Percentiles rank a stretch among this genome's conserved stretches.
phyloP scores from a whole-genome alignment of 30 jellyfish, hydroid and myxozoan species.

The Aurelia sp. region DNA sequence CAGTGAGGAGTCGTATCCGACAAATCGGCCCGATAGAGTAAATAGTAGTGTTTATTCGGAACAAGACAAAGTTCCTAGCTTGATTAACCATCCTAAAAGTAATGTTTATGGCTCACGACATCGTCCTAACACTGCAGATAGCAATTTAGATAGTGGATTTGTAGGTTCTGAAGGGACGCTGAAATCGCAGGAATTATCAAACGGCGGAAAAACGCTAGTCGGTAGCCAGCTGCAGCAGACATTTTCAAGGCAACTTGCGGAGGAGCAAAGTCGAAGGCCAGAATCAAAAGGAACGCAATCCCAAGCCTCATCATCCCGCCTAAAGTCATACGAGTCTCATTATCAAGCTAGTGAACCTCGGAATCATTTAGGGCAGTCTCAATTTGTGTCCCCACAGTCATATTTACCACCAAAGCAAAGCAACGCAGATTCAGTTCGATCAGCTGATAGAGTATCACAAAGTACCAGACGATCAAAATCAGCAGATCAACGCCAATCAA shows the following conservation, averaged over 20 bases:
- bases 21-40: conserved; percentile 53
- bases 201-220: background rate
- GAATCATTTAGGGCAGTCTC: background rate
- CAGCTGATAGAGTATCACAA: background rate
- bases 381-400: too few relatives aligned
- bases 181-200: conserved; percentile 59
- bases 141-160: conserved; percentile 77
- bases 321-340: background rate
- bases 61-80: conserved; percentile 72
- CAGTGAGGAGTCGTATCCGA: conserved; percentile 58
- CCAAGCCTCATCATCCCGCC: background rate
- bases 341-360: background rate
- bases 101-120: conserved; percentile 36
- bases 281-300: too few relatives aligned
- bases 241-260: background rate
- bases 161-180: conserved; percentile 85
- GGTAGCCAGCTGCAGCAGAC: background rate
- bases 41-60: conserved; percentile 75
- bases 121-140: conserved; percentile 83
- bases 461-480: background rate
- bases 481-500: background rate
- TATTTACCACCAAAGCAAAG: background rate
- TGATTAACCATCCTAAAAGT: conserved; percentile 56
- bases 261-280: background rate
- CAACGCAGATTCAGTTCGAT: background rate